Percentiles rank a stretch among this genome's conserved stretches.
These are phyloP conservation scores for Mus musculus DNA, from an alignment of 2,113 vertebrate genomes.

Conservation along the genomic window GRCm39 chr16:55688501-55689000, in stretches of 20 bases:
- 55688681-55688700: neutral
- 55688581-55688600: neutral
- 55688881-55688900: neutral
- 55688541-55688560: neutral
- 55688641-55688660: neutral
- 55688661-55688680: neutral
- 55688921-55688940: too few species aligned
- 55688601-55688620: neutral
- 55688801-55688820: neutral
- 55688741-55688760: neutral
- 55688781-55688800: neutral
- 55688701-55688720: neutral
- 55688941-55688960: too few species aligned
- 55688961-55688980: too few species aligned
- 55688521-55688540: neutral
- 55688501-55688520: neutral
- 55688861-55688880: neutral
- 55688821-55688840: neutral
- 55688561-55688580: neutral
- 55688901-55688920: neutral
- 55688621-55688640: neutral
- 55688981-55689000: too few species aligned
- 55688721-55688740: neutral
- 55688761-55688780: neutral
- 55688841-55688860: neutral